These are phyloP conservation scores for Lordiphosa andalusiaca DNA, from an alignment of 2,888 invertebrate genomes.

Conservation along the genomic window DNA sequence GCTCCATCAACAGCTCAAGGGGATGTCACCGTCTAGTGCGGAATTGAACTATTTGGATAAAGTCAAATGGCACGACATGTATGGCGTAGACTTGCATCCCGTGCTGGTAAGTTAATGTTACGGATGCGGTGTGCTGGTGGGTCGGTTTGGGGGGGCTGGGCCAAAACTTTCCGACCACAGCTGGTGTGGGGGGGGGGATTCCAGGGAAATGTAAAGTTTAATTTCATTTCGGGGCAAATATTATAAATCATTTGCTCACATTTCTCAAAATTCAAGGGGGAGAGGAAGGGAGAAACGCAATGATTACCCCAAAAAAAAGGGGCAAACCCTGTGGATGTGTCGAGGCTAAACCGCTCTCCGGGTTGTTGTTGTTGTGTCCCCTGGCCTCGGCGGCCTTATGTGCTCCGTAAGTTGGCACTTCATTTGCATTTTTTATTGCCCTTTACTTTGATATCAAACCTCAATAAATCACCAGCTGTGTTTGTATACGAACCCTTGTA, in stretches of 20 bases:
- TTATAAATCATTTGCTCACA: conserved; percentile 70
- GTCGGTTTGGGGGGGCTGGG: background rate
- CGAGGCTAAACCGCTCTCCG: conserved; percentile 23
- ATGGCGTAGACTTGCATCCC: conserved; percentile 97
- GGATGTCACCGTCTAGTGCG: conserved; percentile 89
- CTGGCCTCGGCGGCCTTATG: conserved; percentile 36
- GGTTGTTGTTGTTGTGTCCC: conserved; percentile 1
- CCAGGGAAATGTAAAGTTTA: conserved; percentile 65
- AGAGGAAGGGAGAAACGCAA: conserved; percentile 35
- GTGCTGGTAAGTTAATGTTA: conserved; percentile 87
- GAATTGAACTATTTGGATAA: conserved; percentile 97
- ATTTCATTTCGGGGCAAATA: conserved; percentile 71
- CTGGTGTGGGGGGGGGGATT: conserved; percentile 53
- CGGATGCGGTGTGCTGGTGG: no score
- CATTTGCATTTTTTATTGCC: conserved; percentile 78
- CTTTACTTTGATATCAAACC: conserved; percentile 74
- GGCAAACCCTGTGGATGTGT: conserved; percentile 31
- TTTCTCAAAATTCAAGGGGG: conserved; percentile 23
- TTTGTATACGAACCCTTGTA: conserved; percentile 58
- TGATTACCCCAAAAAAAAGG: conserved; percentile 51
- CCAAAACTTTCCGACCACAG: conserved; percentile 16
- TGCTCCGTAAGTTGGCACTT: conserved; percentile 75
- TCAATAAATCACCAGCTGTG: conserved; percentile 77
- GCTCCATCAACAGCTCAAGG: conserved; percentile 91
- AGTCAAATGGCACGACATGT: conserved; percentile 99